Conservation (phyloP, 2,113 vertebrate species). For the Chloebia gouldiae region DNA sequence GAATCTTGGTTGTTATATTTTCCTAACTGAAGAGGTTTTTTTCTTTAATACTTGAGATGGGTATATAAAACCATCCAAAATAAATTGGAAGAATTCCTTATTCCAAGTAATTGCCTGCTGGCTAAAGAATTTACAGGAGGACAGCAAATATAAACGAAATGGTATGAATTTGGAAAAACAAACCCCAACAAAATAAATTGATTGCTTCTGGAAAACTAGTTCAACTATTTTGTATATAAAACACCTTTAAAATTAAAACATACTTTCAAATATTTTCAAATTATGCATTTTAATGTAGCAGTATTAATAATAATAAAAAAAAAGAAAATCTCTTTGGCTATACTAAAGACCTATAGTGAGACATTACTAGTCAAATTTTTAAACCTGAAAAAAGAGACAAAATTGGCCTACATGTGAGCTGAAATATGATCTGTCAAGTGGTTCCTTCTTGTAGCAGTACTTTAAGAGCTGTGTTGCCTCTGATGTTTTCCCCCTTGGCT, state of each 20-base stretch:
- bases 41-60: not conserved
- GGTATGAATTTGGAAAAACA: not conserved
- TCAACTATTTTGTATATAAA: not conserved
- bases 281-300: not conserved
- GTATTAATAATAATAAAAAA: not conserved
- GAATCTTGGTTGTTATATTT: not conserved
- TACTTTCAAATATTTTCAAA: not conserved
- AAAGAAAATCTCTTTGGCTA: not conserved
- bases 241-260: not conserved
- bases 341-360: not conserved
- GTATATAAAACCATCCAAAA: not conserved
- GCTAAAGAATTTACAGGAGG: not conserved
- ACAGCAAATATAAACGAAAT: conserved; percentile 5
- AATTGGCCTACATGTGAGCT: not conserved
- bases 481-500: conserved; percentile 70
- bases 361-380: not conserved
- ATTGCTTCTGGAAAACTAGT: not conserved
- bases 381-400: not conserved
- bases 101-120: not conserved
- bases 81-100: not conserved
- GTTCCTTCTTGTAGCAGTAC: conserved; percentile 63
- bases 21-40: not conserved
- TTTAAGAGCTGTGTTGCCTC: conserved; percentile 74
- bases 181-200: not conserved
- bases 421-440: conserved; percentile 49